Evolutionary conservation across 2,888 invertebrate genomes (phyloP), one percentile per base, ranked within the genome.

Genomic region (Alloscopus bannaensis): DNA sequence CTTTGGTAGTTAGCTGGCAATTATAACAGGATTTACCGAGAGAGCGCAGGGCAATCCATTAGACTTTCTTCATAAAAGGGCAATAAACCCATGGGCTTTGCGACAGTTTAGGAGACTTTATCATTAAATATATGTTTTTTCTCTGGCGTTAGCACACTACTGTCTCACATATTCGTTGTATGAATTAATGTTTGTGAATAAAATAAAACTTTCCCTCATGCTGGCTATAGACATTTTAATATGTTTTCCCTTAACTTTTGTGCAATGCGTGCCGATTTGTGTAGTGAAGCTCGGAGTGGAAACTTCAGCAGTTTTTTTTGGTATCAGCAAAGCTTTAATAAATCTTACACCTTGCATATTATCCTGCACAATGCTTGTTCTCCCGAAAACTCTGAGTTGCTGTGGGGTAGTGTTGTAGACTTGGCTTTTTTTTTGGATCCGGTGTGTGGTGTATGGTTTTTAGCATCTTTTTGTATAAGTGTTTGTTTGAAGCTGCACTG

Each of bases 1-100:
- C 77, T 76, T 78, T 81, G 69, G 75, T 72, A 72, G 79, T 72
- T 75, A 80, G 69, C 81, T 79, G 73, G 81, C 81, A 84, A 81
- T 80, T 75, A 82, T 72, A 71, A 79, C 71, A 78, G 78, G 78
- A 81, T 81, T 82, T 81, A 75, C 42, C 60, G 52, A 57, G 28
- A 52, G 57, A 65, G 69, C 57, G 65, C 50, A 60, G 42, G 57
- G 71, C 78, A 78, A 78, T 78, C 78, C 65, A 78, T 78, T 78
- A 78, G 71, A 71, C 78, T 78, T 71, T 78, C 78, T 71, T 62
- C 71, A 78, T 78, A 78, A 78, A 78, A 71, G 50, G 65, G 78
- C 71, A 78, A 78, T 78, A 78, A 78, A 78, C 57, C 65, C 59
- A 28, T 66, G 66, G 70, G 65, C 64, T 70, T 70, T 65, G 77